phyloP scores from a whole-genome alignment of 2,113 vertebrate species.

The Elephas maximus region DNA sequence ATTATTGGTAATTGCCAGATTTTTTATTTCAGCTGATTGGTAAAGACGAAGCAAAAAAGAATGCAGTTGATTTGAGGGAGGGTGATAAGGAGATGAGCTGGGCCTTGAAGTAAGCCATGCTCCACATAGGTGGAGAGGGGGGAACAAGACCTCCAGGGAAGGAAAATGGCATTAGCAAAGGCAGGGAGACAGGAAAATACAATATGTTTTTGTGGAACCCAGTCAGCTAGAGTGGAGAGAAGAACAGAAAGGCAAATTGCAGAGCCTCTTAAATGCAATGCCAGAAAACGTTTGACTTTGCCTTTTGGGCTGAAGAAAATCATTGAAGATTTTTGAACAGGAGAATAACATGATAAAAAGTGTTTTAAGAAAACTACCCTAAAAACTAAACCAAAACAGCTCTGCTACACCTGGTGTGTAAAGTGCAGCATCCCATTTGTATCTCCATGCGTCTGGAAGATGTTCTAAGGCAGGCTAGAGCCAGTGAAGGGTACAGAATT shows the following conservation, averaged over 20 bases:
- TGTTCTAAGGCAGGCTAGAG: too few species aligned
- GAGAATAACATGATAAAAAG: neutral
- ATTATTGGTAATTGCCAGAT: neutral
- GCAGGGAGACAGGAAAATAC: neutral
- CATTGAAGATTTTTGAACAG: neutral
- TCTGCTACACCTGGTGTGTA: rapidly evolving
- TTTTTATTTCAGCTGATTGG: neutral
- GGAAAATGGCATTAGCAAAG: neutral
- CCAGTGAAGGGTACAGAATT: neutral
- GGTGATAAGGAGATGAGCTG: neutral
- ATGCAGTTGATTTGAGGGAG: neutral
- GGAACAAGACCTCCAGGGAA: neutral
- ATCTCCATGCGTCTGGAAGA: neutral
- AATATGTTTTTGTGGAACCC: neutral
- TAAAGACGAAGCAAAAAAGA: neutral
- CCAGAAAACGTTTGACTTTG: neutral
- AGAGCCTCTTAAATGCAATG: too few species aligned
- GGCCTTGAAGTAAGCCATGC: neutral
- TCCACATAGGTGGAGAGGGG: neutral
- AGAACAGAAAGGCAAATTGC: neutral
- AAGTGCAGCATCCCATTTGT: rapidly evolving
- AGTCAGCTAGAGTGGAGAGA: neutral
- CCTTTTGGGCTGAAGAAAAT: conserved; percentile 5
- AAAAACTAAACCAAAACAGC: neutral
- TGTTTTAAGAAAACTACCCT: neutral